Evolutionary conservation across 2,888 invertebrate genomes (phyloP), one percentile per base, ranked within the genome.

Genomic region (Plemyria rubiginata): DNA sequence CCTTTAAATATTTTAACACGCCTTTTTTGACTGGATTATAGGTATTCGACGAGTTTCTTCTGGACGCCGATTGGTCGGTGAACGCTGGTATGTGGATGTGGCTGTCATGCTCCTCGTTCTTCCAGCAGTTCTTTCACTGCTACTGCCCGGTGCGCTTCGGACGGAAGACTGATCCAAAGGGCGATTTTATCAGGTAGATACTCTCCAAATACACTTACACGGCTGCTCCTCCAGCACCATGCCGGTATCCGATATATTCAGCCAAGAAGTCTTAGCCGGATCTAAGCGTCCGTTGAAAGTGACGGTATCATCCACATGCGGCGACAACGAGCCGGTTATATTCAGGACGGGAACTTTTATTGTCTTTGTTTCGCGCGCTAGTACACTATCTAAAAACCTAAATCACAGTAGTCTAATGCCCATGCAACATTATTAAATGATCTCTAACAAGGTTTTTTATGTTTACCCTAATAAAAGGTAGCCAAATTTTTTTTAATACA

Each of bases 211-310:
- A n/a, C n/a, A n/a, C 94, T 99, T 99, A 74, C 96, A 97, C 46
- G 99, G 99, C 87, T 98, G 98, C 87, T 99, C 99, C 92, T 99
- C 99, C 79, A 99, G 91, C 7, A 99, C 98, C 97, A 99, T 97
- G 67, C 99, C 99, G 85, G 99, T 98, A 87, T 99, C 99, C 36
- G 98, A 98, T 76, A 99, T 97, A 96, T 99, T 99, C 95, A 99
- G 96, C 98, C 99, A 99, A 53, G 99, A 98, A 41, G 99, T 98
- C 86, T 97, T 98, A 67, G 97, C 95, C 12, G 99, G 99, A 88
- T 99, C 98, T 85, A 99, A 94, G 60, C 98, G 95, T 46, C 98
- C 97, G 85, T 99, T 99, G 86, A 99, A 97, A 54, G 98, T 98
- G 46, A 99, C 98, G 8, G 98, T 98, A 81, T 99, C 99, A 69